Evolutionary conservation across 92 coral and sea anemone species (phyloP).

Genomic region (Hydrozoanthus gracilis): DNA sequence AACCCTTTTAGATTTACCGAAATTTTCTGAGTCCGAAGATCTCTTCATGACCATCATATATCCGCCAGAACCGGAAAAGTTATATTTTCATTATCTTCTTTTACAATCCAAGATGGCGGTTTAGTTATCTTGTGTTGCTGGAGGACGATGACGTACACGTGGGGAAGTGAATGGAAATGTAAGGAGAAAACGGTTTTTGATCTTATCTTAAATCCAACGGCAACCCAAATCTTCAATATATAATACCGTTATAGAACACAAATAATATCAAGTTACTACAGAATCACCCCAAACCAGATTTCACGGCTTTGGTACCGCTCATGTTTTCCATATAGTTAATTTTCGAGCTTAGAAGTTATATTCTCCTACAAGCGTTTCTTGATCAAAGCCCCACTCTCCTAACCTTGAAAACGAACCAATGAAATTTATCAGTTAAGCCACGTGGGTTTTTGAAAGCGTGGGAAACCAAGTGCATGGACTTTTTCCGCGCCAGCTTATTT

Average conservation of each 20-base stretch:
- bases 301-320: background rate
- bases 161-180: conserved; percentile 64
- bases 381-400: conserved; percentile 42
- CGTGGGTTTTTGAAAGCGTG: background rate
- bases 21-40: conserved; percentile 98
- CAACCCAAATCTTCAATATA: background rate
- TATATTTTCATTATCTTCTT: conserved; percentile 69
- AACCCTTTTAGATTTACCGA: conserved; percentile 89
- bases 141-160: conserved; percentile 95
- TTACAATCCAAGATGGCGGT: conserved; percentile 93
- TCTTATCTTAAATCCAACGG: conserved; percentile 9
- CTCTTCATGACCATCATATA: conserved; percentile 99
- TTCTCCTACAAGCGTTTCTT: background rate
- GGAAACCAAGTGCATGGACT: too few species aligned
- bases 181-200: conserved; percentile 56
- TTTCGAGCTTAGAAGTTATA: background rate
- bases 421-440: background rate
- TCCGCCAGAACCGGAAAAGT: conserved; percentile 84
- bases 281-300: background rate
- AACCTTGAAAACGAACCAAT: conserved; percentile 28
- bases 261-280: background rate
- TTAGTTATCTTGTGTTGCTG: conserved; percentile 64
- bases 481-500: too few species aligned
- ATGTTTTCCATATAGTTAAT: background rate
- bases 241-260: background rate